Base-by-base conservation (phyloP, 2,113 vertebrate species). In the Saguinus midas region DNA sequence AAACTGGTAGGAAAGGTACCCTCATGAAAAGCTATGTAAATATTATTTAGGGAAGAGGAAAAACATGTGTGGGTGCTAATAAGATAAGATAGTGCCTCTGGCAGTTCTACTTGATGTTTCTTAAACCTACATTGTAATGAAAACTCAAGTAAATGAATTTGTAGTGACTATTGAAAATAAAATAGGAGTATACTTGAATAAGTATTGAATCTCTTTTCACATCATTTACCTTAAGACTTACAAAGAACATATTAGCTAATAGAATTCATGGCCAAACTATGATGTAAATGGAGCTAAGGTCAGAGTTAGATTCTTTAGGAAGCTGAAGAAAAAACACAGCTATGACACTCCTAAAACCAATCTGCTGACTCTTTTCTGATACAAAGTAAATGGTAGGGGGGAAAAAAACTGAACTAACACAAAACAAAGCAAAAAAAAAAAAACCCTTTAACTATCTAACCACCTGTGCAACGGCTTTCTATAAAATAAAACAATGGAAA, bases 71-170 rank as follows among this genome's bases (percentile, higher is more conserved):
- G 81, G 48, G 23, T 83, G 50, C 83, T 90, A 58, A 93, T 68
- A 35, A 25, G 17, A 95, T 23, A 16, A 91, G 94, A 86, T 35
- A 11, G 32, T 95, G 25, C 35, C 52, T 66, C 75, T 37, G 40
- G 86, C 40, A 40, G 37, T 87, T 94, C 25, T 87, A 45, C 75
- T n/a, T 79, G 61, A 55, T 88, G 43, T 82, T 76, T 90, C 86
- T 68, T 88, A 82, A 75, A 85, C 66, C 16, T 73, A 91, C 73
- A 64, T 87, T 85, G 43, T 68, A 82, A 92, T 78, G 43, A 70
- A 95, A 91, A 86, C 29, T 81, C 55, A 86, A 25, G 16, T 84
- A 90, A 91, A 96, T 70, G 17, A 80, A 87, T 96, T 79, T 70
- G 45, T 92, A 95, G 78, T 87, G 29, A 81, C 27, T 90, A 87